Evolutionary conservation across 2,113 vertebrate species (phyloP), one percentile per base, ranked within the genome.

Genomic region (Grammomys surdaster): DNA sequence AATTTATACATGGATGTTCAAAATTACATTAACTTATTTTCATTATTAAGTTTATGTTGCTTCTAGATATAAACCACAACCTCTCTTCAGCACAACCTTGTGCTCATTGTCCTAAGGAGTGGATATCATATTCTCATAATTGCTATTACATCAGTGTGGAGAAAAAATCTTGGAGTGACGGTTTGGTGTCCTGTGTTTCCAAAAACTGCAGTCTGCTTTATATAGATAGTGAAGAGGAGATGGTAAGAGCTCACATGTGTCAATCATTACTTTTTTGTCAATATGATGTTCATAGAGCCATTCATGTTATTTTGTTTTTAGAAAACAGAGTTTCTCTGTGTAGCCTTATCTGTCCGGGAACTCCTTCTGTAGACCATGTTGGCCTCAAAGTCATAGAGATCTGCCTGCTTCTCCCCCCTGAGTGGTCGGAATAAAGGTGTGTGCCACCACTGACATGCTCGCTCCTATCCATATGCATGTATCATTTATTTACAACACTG

Each of bases 151-250:
- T 84, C 31, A 14, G n/a, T 19, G 28, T 36, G 48, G 84, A 95
- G 54, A 31, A 0, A 9, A 88, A 93, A 90, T 36, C 60, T 4
- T 96, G 96, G 92, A 58, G 11, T 6, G 60, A 93, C 6, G 96
- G 78, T 94, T 17, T 75, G 28, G 0, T 0, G 5, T 12, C 56
- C 51, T 96, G 93, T 58, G 7, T 13, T 31, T 76, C 85, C 40
- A 33, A 54, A 60, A 96, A 67, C 13, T 94, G 88, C 28, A 72
- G 0, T 22, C 69, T 95, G 36, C 69, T 97, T 51, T 36, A 87
- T 5, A 81, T 90, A 88, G 91, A 97, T 1, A 63, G 56, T 78
- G 22, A 93, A 56, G 78, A 96, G 67, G 92, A 97, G 69, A 9
- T 58, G 93, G 87, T 96, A 88, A 97, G 78, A n/a, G 65, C 36